A percentile compares a stretch with the other conserved stretches of the same genome.
Conservation (phyloP, 1,140 invertebrate species). For the Bombus confusus region DNA sequence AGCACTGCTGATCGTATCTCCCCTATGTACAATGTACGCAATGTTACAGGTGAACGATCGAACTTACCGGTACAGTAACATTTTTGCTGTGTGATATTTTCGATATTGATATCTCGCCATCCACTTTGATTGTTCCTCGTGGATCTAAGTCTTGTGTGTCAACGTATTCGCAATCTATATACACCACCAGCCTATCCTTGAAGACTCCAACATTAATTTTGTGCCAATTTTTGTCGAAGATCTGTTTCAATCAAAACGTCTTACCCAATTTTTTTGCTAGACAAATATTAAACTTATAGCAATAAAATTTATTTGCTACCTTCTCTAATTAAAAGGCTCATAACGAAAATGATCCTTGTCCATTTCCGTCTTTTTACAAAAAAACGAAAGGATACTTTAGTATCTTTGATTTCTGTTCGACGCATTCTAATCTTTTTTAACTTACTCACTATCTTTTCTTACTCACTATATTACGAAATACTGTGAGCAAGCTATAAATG, state of each 20-base stretch:
- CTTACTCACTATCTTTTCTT: too few species aligned
- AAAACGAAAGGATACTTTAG: too few species aligned
- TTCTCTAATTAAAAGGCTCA: background rate
- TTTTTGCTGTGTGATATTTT: slow-evolving; percentile 83
- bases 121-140: slow-evolving; percentile 85
- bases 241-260: slow-evolving; percentile 53
- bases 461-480: too few species aligned
- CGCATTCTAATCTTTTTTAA: too few species aligned
- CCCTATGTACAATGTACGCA: background rate
- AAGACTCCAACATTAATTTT: slow-evolving; percentile 90
- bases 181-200: slow-evolving; percentile 86
- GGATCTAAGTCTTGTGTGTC: slow-evolving; percentile 81
- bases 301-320: background rate
- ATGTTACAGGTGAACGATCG: slow-evolving; percentile 4
- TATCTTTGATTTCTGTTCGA: too few species aligned
- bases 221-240: slow-evolving; percentile 91
- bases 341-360: too few species aligned
- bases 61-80: slow-evolving; percentile 86
- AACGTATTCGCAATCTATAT: slow-evolving; percentile 87
- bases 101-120: slow-evolving; percentile 87
- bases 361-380: too few species aligned
- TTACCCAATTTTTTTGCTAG: background rate
- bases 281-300: background rate
- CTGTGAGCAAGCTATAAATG: too few species aligned
- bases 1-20: background rate